These are phyloP conservation scores for Serinus canaria DNA, from an alignment of 2,113 vertebrate species.

Conservation along the genomic window DNA sequence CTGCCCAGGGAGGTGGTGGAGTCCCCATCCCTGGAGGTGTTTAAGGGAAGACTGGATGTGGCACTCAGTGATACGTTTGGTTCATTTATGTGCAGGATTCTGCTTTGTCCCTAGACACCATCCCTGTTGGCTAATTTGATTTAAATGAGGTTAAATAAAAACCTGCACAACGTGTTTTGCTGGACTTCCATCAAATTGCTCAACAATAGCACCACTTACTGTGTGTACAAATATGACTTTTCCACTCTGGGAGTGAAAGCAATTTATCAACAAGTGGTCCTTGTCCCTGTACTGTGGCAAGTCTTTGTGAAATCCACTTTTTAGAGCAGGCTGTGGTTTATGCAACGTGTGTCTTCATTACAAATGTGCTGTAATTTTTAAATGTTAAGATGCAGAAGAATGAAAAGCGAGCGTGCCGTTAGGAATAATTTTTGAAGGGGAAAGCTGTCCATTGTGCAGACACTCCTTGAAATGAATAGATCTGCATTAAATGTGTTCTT, in stretches of 20 bases:
- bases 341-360: not conserved
- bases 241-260: not conserved
- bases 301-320: slow-evolving; percentile 38
- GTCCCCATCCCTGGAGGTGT: not conserved
- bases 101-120: not conserved
- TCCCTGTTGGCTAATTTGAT: not conserved
- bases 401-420: not conserved
- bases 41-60: not conserved
- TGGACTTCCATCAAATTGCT: slow-evolving; percentile 31
- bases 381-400: not conserved
- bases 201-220: not conserved
- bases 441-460: slow-evolving; percentile 8
- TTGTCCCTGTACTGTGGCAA: slow-evolving; percentile 35
- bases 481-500: slow-evolving; percentile 36
- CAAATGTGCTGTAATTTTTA: not conserved
- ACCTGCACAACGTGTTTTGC: not conserved
- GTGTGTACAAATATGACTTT: slow-evolving; percentile 4
- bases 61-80: not conserved
- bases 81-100: not conserved
- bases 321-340: slow-evolving; percentile 1
- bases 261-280: slow-evolving; percentile 66
- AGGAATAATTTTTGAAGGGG: slow-evolving; percentile 50
- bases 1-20: not conserved
- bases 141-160: slow-evolving; percentile 23
- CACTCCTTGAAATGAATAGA: slow-evolving; percentile 21